These are phyloP conservation scores for Drosophila phalerata DNA, from an alignment of 2,888 invertebrate species.

Conservation along the genomic window DNA sequence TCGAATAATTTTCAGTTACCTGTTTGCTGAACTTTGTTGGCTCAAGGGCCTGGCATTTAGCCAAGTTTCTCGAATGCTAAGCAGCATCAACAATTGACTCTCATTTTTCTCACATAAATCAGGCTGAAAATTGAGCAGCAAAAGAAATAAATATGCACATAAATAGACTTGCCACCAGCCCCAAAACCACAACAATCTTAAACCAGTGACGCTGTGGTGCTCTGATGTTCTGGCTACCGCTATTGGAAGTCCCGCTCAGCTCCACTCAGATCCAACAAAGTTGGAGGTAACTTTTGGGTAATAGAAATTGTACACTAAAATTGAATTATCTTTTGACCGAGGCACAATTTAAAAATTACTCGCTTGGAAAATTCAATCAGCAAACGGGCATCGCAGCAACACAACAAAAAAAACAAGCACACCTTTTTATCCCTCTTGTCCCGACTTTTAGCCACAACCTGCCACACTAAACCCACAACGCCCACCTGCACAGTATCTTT, in stretches of 20 bases:
- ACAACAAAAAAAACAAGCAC: slow-evolving; percentile 49
- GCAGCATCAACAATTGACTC: slow-evolving; percentile 54
- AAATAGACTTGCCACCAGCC: slow-evolving; percentile 46
- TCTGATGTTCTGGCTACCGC: background rate
- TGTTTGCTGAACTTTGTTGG: slow-evolving; percentile 27
- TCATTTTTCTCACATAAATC: slow-evolving; percentile 50
- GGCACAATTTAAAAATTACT: slow-evolving; percentile 80
- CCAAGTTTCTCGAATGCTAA: slow-evolving; percentile 16
- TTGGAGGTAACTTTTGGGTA: slow-evolving; percentile 45
- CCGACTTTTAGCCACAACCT: background rate
- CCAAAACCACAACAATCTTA: slow-evolving; percentile 33
- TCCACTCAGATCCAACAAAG: slow-evolving; percentile 15
- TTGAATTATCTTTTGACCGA: slow-evolving; percentile 78
- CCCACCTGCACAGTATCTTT: slow-evolving; percentile 14
- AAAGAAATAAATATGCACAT: slow-evolving; percentile 57
- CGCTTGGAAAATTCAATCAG: slow-evolving; percentile 81
- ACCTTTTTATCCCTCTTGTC: slow-evolving; percentile 19
- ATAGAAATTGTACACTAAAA: slow-evolving; percentile 77
- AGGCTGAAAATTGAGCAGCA: slow-evolving; percentile 58
- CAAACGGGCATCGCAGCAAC: slow-evolving; percentile 47
- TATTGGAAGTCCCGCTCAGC: background rate
- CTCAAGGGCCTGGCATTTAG: slow-evolving; percentile 35
- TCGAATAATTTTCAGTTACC: slow-evolving; percentile 7
- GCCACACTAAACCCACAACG: slow-evolving; percentile 18
- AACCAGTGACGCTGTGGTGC: slow-evolving; percentile 17